These are phyloP conservation scores for Tenodera sinensis DNA, from an alignment of 2,888 invertebrate species.

Conservation along the genomic window DNA sequence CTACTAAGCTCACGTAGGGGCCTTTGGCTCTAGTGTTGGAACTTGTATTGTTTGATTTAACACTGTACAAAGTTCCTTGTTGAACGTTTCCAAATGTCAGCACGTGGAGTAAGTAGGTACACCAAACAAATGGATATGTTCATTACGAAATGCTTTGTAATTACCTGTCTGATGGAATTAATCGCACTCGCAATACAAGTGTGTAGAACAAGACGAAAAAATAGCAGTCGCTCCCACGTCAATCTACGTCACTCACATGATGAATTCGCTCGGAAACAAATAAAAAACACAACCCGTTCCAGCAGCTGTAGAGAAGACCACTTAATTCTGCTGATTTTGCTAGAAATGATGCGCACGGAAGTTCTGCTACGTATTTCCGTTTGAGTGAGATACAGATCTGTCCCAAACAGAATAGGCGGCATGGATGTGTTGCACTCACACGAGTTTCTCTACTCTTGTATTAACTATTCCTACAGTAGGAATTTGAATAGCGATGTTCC, in stretches of 20 bases:
- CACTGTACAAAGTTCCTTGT: no score
- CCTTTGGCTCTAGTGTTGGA: no score
- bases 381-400: background rate
- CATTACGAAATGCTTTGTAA: background rate
- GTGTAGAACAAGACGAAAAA: no score
- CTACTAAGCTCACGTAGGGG: no score
- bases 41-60: no score
- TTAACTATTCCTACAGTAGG: no score
- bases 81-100: no score
- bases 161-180: background rate
- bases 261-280: background rate
- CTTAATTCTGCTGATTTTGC: background rate
- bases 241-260: background rate
- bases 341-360: background rate
- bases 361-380: background rate
- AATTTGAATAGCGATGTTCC: no score
- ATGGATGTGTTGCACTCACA: no score
- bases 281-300: background rate
- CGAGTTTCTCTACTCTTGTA: no score
- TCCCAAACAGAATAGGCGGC: no score
- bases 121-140: background rate
- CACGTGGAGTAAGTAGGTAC: background rate
- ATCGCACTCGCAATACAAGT: background rate
- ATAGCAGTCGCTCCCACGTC: background rate
- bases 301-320: background rate